Conservation (phyloP, 1,140 invertebrate genomes). For the Ceratosolen fusciceps region DNA sequence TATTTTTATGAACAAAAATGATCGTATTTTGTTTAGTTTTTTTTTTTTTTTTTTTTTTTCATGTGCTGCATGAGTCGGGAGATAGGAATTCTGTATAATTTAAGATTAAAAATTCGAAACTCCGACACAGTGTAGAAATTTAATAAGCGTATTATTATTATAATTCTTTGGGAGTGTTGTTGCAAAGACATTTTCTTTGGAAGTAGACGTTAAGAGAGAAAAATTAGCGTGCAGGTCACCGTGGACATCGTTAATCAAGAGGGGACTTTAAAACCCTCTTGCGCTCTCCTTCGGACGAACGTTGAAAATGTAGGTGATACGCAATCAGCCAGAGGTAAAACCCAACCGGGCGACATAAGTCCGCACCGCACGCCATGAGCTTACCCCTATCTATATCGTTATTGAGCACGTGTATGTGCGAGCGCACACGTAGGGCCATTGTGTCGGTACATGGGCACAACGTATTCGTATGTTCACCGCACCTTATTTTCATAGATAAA, state of each 20-base stretch:
- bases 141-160: no score
- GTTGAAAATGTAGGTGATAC: conserved; percentile 11
- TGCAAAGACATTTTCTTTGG: no score
- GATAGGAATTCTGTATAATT: no score
- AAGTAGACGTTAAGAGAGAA: neutral
- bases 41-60: no score
- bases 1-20: no score
- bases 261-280: conserved; percentile 45
- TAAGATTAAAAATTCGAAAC: no score
- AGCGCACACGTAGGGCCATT: neutral
- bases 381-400: neutral
- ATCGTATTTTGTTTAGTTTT: no score
- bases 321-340: neutral
- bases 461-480: neutral
- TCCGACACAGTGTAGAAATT: no score
- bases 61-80: no score
- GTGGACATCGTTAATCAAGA: conserved; percentile 55
- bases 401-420: neutral
- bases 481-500: neutral
- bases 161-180: no score
- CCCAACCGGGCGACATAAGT: neutral
- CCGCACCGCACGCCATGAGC: conserved; percentile 5
- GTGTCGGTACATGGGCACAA: neutral
- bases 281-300: neutral
- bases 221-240: conserved; percentile 50